A percentile compares a stretch with the other conserved stretches of the same genome.
phyloP scores from a whole-genome alignment of 2,888 invertebrate species.

The Parnassius smintheus region DNA sequence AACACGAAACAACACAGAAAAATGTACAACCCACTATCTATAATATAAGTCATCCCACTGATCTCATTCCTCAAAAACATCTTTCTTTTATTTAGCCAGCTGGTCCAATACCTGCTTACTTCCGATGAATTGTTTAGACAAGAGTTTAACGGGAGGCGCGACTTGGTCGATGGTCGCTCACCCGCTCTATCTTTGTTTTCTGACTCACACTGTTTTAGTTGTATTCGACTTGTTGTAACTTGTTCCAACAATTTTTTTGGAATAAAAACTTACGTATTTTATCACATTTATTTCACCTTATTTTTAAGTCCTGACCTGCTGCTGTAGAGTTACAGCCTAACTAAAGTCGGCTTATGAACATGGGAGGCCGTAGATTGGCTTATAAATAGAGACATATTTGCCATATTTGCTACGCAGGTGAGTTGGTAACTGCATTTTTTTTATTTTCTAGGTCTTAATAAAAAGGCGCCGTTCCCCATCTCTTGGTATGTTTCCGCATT shows the following conservation, averaged over 20 bases:
- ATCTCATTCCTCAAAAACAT: constrained; percentile 15
- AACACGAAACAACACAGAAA: constrained; percentile 1
- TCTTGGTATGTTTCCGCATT: too few relatives aligned
- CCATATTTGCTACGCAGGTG: too few relatives aligned
- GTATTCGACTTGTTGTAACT: neutral
- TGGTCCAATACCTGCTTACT: constrained; percentile 35
- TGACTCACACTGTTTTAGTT: constrained; percentile 22
- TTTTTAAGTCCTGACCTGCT: too few relatives aligned
- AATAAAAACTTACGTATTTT: neutral
- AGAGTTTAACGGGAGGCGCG: constrained; percentile 42
- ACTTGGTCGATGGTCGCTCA: constrained; percentile 43
- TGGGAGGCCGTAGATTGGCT: too few relatives aligned
- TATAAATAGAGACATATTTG: too few relatives aligned
- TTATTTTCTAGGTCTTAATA: too few relatives aligned
- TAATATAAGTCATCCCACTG: constrained; percentile 9
- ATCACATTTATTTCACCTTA: too few relatives aligned
- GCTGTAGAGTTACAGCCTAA: too few relatives aligned
- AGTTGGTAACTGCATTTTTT: too few relatives aligned
- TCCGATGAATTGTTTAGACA: constrained; percentile 38
- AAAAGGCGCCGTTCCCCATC: too few relatives aligned
- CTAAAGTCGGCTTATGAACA: too few relatives aligned
- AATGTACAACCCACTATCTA: constrained; percentile 5
- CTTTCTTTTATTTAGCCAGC: constrained; percentile 43
- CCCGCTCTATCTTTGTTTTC: constrained; percentile 35
- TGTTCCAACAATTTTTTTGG: neutral